phyloP scores from a whole-genome alignment of 1,140 invertebrate species.

The Aphelenchoides besseyi region DNA sequence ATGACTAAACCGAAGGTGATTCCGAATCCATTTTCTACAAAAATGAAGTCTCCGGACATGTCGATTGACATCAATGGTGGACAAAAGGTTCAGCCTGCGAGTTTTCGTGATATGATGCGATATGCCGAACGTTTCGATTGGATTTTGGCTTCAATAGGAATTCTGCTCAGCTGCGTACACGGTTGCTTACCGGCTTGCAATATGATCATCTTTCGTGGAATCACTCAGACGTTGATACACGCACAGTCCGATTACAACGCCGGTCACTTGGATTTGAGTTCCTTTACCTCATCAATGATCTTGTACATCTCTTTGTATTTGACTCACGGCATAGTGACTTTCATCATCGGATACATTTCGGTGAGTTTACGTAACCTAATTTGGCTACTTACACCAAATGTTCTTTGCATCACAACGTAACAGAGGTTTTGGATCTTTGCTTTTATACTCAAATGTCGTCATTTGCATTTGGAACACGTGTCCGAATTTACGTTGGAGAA shows the following conservation, averaged over 20 bases:
- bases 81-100: background rate
- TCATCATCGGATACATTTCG: background rate
- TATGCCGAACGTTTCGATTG: slow-evolving; percentile 8
- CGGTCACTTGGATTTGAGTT: background rate
- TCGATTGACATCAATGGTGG: too few relatives aligned
- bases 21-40: too few relatives aligned
- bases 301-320: background rate
- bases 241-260: background rate
- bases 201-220: slow-evolving; percentile 15
- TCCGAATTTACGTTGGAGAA: background rate
- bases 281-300: background rate
- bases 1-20: too few relatives aligned
- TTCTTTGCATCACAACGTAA: background rate
- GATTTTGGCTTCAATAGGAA: background rate
- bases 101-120: slow-evolving; percentile 1
- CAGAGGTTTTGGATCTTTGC: background rate
- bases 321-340: background rate
- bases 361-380: background rate
- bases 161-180: background rate
- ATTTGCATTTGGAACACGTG: background rate
- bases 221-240: background rate
- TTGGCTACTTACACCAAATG: background rate
- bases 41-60: too few relatives aligned
- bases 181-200: background rate
- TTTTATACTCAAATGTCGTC: background rate